Base-by-base conservation (phyloP, 92 coral and sea anemone genomes). In the Umimayanthus kanabou region DNA sequence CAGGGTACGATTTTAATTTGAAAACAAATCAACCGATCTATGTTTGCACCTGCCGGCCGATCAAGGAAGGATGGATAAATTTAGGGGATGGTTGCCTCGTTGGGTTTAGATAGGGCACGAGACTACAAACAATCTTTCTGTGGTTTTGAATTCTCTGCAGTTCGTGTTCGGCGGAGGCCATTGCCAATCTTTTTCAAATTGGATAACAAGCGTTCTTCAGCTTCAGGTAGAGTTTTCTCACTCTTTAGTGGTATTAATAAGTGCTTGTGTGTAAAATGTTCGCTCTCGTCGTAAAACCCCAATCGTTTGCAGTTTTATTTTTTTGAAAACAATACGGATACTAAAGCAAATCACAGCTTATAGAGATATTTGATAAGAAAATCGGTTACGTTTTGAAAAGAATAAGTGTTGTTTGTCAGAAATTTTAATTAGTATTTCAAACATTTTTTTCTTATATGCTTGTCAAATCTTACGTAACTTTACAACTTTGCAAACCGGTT, bases 1-100 rank as follows among this genome's bases (percentile, higher is more conserved):
- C 66, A 14, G 76, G 87, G 78, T 39, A 43, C 57, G 28, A 25
- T 69, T 83, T 83, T 70, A 83, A 83, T 83, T 80, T 39, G 87
- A 70, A 83, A 83, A 69, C 78, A 83, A 70, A 70, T 65, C 70
- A 83, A 83, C 77, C 79, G 78, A 83, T 70, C 37, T 16, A 28
- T 45, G 7, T 7, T 22, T 83, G 87, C 87, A 83, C 87, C 87
- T 83, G 87, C 87, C 20, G 7, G 42, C 77, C 78, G 87, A 83
- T 83, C 87, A 83, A 83, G 61, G 70, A 28, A 72, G n/a, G 77
- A 69, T 83, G 87, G 87, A 70, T 83, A 83, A 83, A 70, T 83
- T 83, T 83, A 83, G 64, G 15, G 42, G 14, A 83, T 69, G 78
- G 87, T 67, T 82, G 47, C 42, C 15, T 43, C 10, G 67, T 25